Conservation (phyloP, 2,113 vertebrate species). For the Dipodomys ordii region DNA sequence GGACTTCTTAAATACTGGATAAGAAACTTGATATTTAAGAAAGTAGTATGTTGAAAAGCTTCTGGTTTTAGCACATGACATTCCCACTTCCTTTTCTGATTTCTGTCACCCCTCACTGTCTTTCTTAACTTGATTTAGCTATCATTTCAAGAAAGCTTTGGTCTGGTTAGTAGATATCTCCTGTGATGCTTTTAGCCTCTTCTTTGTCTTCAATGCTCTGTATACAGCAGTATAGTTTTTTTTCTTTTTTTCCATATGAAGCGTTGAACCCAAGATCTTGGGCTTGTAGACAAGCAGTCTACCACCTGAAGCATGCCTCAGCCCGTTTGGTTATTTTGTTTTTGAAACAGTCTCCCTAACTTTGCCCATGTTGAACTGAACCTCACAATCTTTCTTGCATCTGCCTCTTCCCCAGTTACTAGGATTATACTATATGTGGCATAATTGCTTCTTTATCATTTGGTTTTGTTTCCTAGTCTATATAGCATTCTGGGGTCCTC, state of each 20-base stretch:
- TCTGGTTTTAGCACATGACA: background rate
- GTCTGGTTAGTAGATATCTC: background rate
- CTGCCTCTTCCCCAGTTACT: too few species aligned
- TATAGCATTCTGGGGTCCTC: background rate
- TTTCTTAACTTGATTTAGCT: background rate
- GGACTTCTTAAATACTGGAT: conserved; percentile 9
- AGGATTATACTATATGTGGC: too few species aligned
- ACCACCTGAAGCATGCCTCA: too few species aligned
- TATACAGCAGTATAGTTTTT: background rate
- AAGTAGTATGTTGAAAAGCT: background rate
- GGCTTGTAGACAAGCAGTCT: too few species aligned
- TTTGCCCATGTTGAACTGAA: too few species aligned
- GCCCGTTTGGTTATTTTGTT: too few species aligned
- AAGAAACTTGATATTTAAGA: background rate
- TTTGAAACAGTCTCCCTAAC: too few species aligned
- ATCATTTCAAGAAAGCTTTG: background rate
- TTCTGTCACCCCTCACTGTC: background rate
- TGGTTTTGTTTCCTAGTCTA: background rate
- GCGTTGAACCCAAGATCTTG: too few species aligned
- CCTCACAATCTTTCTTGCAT: too few species aligned
- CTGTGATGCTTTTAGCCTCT: background rate
- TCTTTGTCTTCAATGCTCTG: background rate
- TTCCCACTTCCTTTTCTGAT: background rate
- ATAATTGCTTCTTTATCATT: background rate
- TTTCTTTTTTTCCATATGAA: background rate